phyloP scores from a whole-genome alignment of 2,888 invertebrate species.

The Listrodromus nycthemerus region DNA sequence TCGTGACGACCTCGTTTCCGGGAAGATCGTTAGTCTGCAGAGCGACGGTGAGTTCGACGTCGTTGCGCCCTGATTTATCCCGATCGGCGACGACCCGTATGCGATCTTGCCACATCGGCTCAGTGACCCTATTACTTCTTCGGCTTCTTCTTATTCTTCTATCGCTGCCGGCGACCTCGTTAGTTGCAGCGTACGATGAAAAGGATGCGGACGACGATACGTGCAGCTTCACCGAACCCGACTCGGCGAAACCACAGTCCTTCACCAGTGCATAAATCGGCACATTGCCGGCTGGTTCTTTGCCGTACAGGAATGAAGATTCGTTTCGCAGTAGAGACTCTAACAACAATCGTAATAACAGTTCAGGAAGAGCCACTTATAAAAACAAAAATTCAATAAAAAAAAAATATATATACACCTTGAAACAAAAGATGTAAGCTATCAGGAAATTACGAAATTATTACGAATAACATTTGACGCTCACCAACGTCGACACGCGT shows the following conservation, averaged over 20 bases:
- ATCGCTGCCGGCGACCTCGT: conserved; percentile 46
- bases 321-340: conserved; percentile 83
- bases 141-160: conserved; percentile 13
- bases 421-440: too few species aligned
- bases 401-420: too few species aligned
- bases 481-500: conserved; percentile 78
- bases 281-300: conserved; percentile 86
- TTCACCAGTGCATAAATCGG: conserved; percentile 87
- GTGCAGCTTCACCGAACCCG: conserved; percentile 29
- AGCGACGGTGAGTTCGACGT: conserved; percentile 32
- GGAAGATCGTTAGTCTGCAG: conserved; percentile 56
- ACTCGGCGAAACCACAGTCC: conserved; percentile 81
- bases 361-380: not conserved
- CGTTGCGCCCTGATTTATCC: conserved; percentile 36
- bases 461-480: conserved; percentile 51
- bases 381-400: not conserved
- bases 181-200: conserved; percentile 24
- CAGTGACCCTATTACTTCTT: conserved; percentile 51
- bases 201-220: conserved; percentile 30
- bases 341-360: conserved; percentile 72
- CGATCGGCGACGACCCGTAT: conserved; percentile 16
- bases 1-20: conserved; percentile 68
- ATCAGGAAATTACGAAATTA: too few species aligned
- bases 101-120: conserved; percentile 31
- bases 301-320: conserved; percentile 87